phyloP scores from a whole-genome alignment of 2,888 invertebrate species.

The Agapostemon virescens region DNA sequence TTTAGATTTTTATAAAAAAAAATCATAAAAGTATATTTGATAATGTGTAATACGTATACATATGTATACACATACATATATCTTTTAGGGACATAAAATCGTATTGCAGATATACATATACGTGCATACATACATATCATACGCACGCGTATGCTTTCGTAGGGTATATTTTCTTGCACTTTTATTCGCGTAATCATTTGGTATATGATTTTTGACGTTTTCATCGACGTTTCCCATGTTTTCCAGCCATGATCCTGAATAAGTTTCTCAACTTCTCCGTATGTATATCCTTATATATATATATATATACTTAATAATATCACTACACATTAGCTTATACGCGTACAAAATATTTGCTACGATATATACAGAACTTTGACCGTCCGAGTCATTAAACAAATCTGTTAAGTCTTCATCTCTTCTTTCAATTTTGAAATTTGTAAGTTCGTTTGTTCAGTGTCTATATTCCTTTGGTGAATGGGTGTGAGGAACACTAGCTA shows the following conservation, averaged over 20 bases:
- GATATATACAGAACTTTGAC: constrained; percentile 50
- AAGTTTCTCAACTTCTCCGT: constrained; percentile 27
- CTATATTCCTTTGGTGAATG: constrained; percentile 66
- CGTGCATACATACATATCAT: not conserved
- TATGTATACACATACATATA: constrained; percentile 8
- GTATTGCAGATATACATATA: not conserved
- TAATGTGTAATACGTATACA: constrained; percentile 14
- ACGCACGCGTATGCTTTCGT: not conserved
- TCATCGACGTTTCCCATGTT: constrained; percentile 16
- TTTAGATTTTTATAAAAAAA: constrained; percentile 44
- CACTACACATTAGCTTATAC: constrained; percentile 43
- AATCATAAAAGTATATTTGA: constrained; percentile 31
- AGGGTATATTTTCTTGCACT: not conserved
- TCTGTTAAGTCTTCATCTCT: constrained; percentile 57
- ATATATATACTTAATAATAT: constrained; percentile 38
- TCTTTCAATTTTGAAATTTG: constrained; percentile 53
- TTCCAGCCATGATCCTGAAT: constrained; percentile 20
- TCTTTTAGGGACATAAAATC: constrained; percentile 12
- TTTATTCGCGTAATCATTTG: constrained; percentile 38
- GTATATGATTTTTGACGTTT: constrained; percentile 21
- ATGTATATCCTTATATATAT: constrained; percentile 27
- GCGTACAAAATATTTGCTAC: constrained; percentile 59
- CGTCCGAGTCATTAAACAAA: constrained; percentile 21
- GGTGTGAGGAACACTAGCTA: constrained; percentile 75
- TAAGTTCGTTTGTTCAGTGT: constrained; percentile 55